Evolutionary conservation across 2,888 invertebrate species (phyloP).

Genomic region (Drosophila histrio): DNA sequence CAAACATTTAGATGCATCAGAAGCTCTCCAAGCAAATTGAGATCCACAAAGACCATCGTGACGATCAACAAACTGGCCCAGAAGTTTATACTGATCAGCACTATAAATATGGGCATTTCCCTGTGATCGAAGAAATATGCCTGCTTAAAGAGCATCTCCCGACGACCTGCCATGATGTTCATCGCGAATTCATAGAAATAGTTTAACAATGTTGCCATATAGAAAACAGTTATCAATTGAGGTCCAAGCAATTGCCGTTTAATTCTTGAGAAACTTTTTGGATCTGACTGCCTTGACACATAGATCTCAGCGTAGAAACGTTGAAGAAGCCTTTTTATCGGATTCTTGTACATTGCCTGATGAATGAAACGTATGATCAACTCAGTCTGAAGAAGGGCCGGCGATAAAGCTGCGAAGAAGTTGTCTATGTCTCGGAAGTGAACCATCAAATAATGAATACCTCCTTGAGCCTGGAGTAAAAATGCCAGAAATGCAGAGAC

Average conservation of each 20-base stretch:
- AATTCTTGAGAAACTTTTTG: slow-evolving; percentile 42
- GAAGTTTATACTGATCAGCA: slow-evolving; percentile 44
- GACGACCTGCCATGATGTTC: slow-evolving; percentile 46
- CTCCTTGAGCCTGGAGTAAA: slow-evolving; percentile 55
- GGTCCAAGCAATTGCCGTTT: slow-evolving; percentile 55
- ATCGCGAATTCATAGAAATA: slow-evolving; percentile 49
- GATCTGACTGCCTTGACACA: slow-evolving; percentile 44
- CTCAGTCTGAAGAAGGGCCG: slow-evolving; percentile 62
- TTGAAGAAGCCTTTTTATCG: slow-evolving; percentile 56
- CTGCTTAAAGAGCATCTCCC: slow-evolving; percentile 68
- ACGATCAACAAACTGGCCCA: slow-evolving; percentile 62
- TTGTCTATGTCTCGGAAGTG: slow-evolving; percentile 52
- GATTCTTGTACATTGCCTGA: slow-evolving; percentile 45
- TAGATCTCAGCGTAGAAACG: slow-evolving; percentile 69
- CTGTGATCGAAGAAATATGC: slow-evolving; percentile 64
- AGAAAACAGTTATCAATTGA: slow-evolving; percentile 57
- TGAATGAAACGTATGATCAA: slow-evolving; percentile 59
- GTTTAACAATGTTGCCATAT: slow-evolving; percentile 55
- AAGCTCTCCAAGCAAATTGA: slow-evolving; percentile 69
- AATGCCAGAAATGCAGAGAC: slow-evolving; percentile 42
- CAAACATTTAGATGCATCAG: slow-evolving; percentile 76
- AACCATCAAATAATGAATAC: slow-evolving; percentile 54
- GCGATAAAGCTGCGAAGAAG: slow-evolving; percentile 63
- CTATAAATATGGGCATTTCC: slow-evolving; percentile 44
- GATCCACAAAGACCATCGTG: slow-evolving; percentile 61